These are phyloP conservation scores for Cantharis nigra DNA, from an alignment of 2,888 invertebrate genomes.

Conservation along the genomic window DNA sequence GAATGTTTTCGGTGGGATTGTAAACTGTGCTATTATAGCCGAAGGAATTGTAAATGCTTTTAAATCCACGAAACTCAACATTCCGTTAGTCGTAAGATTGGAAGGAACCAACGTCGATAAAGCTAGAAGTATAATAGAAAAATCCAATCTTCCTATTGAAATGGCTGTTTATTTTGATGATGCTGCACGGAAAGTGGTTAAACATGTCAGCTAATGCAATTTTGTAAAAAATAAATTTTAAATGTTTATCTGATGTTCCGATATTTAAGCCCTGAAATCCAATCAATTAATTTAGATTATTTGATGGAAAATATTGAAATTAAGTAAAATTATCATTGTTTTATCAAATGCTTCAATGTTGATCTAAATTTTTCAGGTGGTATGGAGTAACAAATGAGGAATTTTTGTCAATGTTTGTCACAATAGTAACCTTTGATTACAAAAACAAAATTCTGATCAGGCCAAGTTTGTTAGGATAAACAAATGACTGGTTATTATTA, in stretches of 20 bases:
- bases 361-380: not conserved
- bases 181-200: conserved; percentile 88
- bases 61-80: conserved; percentile 74
- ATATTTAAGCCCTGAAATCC: no score
- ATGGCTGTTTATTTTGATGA: conserved; percentile 88
- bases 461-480: not conserved
- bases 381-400: not conserved
- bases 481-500: not conserved
- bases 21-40: conserved; percentile 96
- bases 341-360: no score
- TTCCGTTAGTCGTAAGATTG: conserved; percentile 91
- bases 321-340: no score
- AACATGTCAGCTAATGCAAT: conserved; percentile 38
- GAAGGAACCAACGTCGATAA: conserved; percentile 92
- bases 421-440: not conserved
- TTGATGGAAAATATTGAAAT: no score
- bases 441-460: not conserved
- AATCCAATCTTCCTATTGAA: conserved; percentile 82
- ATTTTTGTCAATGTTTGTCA: no score
- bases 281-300: no score
- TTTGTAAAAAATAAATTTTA: not conserved
- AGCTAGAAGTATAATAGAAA: conserved; percentile 80
- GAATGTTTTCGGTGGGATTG: conserved; percentile 99
- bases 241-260: no score
- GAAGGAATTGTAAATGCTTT: conserved; percentile 92